Evolutionary conservation across 64 coral and sea anemone genomes (phyloP).

Genomic region (Porites lutea): DNA sequence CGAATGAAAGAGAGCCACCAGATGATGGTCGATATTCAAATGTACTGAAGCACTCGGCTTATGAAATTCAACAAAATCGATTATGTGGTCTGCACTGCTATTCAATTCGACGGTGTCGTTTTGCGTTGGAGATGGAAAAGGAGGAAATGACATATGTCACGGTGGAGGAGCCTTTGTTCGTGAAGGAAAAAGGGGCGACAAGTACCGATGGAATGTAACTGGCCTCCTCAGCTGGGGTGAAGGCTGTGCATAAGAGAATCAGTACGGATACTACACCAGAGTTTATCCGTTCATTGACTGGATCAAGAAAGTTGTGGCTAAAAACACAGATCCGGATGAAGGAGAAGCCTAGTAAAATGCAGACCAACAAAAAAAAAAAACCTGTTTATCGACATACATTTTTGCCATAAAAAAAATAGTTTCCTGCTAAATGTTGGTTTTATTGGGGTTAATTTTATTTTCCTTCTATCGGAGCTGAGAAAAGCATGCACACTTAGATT

Average conservation of each 20-base stretch:
- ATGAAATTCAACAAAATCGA: not conserved
- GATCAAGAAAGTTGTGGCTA: constrained; percentile 16
- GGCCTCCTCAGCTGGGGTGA: constrained; percentile 66
- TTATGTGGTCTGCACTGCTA: not conserved
- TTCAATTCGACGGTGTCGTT: constrained; percentile 10
- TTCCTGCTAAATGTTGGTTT: too few species aligned
- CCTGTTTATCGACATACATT: too few species aligned
- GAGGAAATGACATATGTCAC: constrained; percentile 1
- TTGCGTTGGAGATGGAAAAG: constrained; percentile 41
- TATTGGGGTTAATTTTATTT: too few species aligned
- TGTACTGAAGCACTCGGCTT: not conserved
- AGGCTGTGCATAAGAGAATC: constrained; percentile 8
- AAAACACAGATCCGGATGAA: too few species aligned
- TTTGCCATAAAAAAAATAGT: too few species aligned
- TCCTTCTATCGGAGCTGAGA: too few species aligned
- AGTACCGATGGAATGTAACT: constrained; percentile 21
- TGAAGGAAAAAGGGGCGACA: not conserved
- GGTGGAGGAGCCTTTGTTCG: constrained; percentile 30
- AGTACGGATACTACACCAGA: constrained; percentile 53
- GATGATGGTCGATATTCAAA: not conserved
- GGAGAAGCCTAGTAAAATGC: too few species aligned
- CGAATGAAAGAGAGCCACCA: too few species aligned
- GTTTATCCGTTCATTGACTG: constrained; percentile 39
- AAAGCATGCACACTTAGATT: too few species aligned
- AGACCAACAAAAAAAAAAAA: too few species aligned